A percentile compares a stretch with the other conserved stretches of the same genome.
phyloP scores from a whole-genome alignment of 2,797 vertebrate genomes.

The Liparis tanakae region DNA sequence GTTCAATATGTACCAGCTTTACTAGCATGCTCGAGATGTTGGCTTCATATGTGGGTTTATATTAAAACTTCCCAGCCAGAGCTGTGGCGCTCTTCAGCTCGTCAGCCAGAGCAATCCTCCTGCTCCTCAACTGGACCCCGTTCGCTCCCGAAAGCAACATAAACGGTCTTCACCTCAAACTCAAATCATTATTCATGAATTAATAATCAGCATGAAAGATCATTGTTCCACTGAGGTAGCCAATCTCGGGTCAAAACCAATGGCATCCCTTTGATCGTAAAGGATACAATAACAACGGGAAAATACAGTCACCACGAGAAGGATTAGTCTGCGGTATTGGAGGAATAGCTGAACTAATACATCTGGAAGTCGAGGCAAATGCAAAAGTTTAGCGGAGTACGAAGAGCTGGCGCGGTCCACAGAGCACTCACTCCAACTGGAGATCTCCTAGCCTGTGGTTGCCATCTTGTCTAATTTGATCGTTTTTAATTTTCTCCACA shows the following conservation, averaged over 20 bases:
- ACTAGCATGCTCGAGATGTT: constrained; percentile 56
- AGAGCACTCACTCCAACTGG: constrained; percentile 7
- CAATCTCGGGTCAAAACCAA: constrained; percentile 32
- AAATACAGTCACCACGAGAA: constrained; percentile 40
- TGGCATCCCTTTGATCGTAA: constrained; percentile 27
- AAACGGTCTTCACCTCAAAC: constrained; percentile 62
- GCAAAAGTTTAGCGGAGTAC: constrained; percentile 15
- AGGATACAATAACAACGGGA: constrained; percentile 41
- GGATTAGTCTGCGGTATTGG: constrained; percentile 32
- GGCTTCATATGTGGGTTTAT: constrained; percentile 48
- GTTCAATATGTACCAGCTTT: constrained; percentile 68
- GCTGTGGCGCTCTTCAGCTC: constrained; percentile 46
- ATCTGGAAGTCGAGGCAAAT: constrained; percentile 41
- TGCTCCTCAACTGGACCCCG: constrained; percentile 46
- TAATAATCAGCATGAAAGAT: constrained; percentile 66
- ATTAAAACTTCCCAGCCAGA: constrained; percentile 51
- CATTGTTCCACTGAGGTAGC: constrained; percentile 39
- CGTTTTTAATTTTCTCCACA: constrained; percentile 35
- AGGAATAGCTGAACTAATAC: constrained; percentile 27
- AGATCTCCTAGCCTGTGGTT: constrained; percentile 46
- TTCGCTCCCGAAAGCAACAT: constrained; percentile 44
- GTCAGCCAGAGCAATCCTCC: constrained; percentile 51
- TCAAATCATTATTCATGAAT: constrained; percentile 64
- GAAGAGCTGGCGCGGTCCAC: constrained; percentile 15
- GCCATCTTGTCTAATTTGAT: constrained; percentile 38